Evolutionary conservation across 2,888 invertebrate species (phyloP).

Genomic region (Noctua comes): DNA sequence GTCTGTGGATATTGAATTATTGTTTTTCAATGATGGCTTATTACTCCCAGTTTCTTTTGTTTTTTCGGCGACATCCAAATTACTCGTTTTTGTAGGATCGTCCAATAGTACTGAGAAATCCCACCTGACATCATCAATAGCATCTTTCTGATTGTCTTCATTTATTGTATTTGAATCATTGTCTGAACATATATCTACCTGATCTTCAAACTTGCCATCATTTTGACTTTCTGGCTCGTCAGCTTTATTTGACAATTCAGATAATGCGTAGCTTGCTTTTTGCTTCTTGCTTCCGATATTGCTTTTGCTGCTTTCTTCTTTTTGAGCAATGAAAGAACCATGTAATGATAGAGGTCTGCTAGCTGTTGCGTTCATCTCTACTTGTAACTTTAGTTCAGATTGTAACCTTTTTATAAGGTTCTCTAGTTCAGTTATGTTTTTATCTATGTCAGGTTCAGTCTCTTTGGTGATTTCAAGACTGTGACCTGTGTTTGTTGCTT

Average conservation of each 20-base stretch:
- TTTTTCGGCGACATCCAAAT: conserved; percentile 1
- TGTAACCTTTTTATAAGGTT: conserved; percentile 70
- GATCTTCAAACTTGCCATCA: conserved; percentile 8
- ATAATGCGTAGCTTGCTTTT: background rate
- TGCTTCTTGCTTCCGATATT: background rate
- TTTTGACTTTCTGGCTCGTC: conserved; percentile 18
- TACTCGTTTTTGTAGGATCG: conserved; percentile 23
- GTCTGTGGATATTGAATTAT: background rate
- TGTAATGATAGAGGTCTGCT: conserved; percentile 43
- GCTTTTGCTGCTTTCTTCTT: background rate
- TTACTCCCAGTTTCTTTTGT: background rate
- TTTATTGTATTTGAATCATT: conserved; percentile 29
- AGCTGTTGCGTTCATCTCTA: conserved; percentile 68
- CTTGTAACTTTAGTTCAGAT: conserved; percentile 70
- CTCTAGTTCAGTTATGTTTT: conserved; percentile 73
- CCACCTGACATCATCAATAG: conserved; percentile 49
- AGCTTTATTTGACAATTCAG: background rate
- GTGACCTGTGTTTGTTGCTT: conserved; percentile 30
- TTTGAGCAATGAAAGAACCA: conserved; percentile 5
- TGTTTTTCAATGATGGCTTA: conserved; percentile 2
- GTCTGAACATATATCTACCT: conserved; percentile 8
- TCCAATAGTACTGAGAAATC: conserved; percentile 57
- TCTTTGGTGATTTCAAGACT: background rate
- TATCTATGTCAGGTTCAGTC: conserved; percentile 70
- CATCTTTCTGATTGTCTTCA: conserved; percentile 13